Percentiles rank a stretch among this genome's conserved stretches.
phyloP scores from a whole-genome alignment of 2,888 invertebrate species.

The Papilio protenor region DNA sequence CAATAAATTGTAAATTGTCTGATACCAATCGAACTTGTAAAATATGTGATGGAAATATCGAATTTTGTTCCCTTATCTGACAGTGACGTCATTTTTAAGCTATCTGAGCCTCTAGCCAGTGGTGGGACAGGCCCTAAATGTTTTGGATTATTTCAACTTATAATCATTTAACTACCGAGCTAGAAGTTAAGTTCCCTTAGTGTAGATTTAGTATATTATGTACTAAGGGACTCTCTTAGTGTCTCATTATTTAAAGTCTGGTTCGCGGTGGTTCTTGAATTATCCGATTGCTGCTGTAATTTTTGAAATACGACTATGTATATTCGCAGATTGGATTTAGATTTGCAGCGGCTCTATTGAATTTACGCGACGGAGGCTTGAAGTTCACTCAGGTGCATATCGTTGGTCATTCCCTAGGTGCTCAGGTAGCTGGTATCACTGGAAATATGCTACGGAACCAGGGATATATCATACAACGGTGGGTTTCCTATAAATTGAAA shows the following conservation, averaged over 20 bases:
- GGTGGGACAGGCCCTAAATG: not conserved
- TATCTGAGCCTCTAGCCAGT: too few relatives aligned
- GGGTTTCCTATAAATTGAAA: not conserved
- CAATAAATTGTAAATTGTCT: too few relatives aligned
- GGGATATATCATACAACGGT: not conserved
- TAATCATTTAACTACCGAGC: not conserved
- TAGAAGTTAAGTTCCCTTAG: too few relatives aligned
- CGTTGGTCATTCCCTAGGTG: conserved; percentile 67
- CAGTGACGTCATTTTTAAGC: too few relatives aligned
- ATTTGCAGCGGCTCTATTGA: conserved; percentile 53
- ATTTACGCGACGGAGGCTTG: conserved; percentile 52
- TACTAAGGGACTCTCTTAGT: too few relatives aligned
- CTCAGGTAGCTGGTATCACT: conserved; percentile 52
- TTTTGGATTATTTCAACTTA: not conserved
- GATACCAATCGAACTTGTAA: too few relatives aligned
- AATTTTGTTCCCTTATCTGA: too few relatives aligned
- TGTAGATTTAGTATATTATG: too few relatives aligned
- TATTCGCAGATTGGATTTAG: not conserved
- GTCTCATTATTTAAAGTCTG: not conserved
- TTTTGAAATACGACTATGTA: not conserved
- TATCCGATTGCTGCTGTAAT: not conserved
- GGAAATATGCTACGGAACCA: not conserved
- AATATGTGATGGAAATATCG: too few relatives aligned
- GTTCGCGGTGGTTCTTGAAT: not conserved
- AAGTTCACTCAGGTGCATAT: conserved; percentile 54